Conservation (phyloP, 2,797 vertebrate species). For the Liasis olivaceus region DNA sequence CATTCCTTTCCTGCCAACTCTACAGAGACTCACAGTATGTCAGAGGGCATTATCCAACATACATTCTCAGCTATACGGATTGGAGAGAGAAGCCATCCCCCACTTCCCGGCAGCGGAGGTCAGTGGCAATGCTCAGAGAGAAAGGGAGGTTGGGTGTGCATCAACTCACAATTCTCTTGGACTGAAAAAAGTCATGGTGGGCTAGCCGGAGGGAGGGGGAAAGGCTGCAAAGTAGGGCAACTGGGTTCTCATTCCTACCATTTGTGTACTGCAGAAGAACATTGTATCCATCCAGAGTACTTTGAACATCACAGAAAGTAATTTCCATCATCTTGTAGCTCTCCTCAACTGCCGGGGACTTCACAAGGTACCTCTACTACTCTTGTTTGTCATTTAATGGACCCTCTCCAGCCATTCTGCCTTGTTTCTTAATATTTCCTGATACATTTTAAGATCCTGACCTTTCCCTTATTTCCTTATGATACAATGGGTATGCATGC, state of each 20-base stretch:
- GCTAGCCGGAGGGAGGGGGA: neutral
- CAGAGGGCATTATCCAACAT: constrained; percentile 90
- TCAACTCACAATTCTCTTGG: neutral
- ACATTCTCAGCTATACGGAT: constrained; percentile 86
- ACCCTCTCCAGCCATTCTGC: neutral
- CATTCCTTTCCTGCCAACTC: neutral
- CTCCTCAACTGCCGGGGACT: constrained; percentile 88
- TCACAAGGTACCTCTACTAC: constrained; percentile 80
- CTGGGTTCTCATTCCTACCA: neutral
- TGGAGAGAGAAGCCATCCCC: constrained; percentile 86
- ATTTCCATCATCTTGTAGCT: constrained; percentile 91
- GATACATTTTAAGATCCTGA: neutral
- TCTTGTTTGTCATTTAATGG: neutral
- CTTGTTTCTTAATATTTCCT: neutral
- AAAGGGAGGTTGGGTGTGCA: neutral
- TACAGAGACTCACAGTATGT: constrained; percentile 83
- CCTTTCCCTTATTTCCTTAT: neutral
- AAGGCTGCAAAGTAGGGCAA: too few relatives aligned
- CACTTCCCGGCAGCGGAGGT: constrained; percentile 89
- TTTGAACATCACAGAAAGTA: constrained; percentile 88
- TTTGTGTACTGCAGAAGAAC: constrained; percentile 74
- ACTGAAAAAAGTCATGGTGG: neutral
- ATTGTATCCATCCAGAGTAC: constrained; percentile 88
- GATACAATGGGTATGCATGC: neutral
- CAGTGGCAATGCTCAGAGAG: neutral